Base-by-base conservation (phyloP, 2,113 vertebrate species). In the Phalacrocorax pelagicus region DNA sequence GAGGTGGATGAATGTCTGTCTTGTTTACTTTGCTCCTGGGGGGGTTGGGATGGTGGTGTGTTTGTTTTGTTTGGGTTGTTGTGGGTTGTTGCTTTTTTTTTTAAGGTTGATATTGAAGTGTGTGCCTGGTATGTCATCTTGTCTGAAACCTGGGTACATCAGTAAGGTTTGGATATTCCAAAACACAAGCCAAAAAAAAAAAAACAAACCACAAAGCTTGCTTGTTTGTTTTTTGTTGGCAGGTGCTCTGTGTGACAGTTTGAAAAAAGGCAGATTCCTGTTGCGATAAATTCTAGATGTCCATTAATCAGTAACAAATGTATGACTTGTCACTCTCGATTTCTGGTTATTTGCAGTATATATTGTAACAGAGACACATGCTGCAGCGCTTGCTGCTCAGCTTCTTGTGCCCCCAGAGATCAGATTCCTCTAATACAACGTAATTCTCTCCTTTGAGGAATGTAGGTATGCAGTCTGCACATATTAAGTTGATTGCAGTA, bases 401-500 rank as follows among this genome's bases (percentile, higher is more conserved):
- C 23, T 74, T 27, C n/a, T 80, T 34, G 29, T 38, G n/a, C 34
- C 21, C 54, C 12, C 20, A 34, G 70, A 79, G 23, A 58, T 22
- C 3, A 1, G 52, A 36, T 29, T 77, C 40, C 46, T 90, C 18
- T 47, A 4, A n/a, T 11, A 8, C 2, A 12, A 49, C 51, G 26
- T 14, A 40, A 8, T 4, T 89, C 6, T 27, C 4, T 83, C 57
- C 26, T 78, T 59, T 79, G 34, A 49, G 67, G 58, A 52, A 1
- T 32, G 36, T 5, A 78, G 63, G 9, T 55, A 20, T 34, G 70
- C n/a, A 38, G n/a, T 10, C 72, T 75, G 55, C 11, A 5, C 0
- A 0, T 24, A 3, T 27, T 36, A 66, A 27, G 15, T 8, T 44
- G 36, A 19, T 51, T 29, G 5, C 14, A 47, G 0, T 42, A 1